Base-by-base conservation (phyloP, 2,888 invertebrate species). In the Drosophila parthenogenetica region DNA sequence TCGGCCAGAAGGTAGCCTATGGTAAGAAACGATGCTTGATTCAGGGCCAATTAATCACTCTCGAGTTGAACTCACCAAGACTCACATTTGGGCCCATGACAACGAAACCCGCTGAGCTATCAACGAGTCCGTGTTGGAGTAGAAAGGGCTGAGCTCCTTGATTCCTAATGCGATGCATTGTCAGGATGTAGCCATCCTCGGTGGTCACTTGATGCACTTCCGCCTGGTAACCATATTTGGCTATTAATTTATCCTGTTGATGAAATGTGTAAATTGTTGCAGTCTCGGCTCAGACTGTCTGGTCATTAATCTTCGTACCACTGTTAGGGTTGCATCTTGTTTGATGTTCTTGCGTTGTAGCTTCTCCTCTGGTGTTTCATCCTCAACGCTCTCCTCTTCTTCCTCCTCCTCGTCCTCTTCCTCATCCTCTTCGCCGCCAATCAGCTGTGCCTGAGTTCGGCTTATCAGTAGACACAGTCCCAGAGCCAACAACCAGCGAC, bases 151-250 rank as follows among this genome's bases (percentile, higher is more conserved):
- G 94, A 66, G 93, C 94, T 13, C 92, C 93, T n/a, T 90, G 74
- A n/a, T 92, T 91, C 7, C 93, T 92, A 50, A 97, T 95, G 63
- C 97, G 94, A 87, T 97, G 96, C 91, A 97, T 89, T 66, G 94
- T 93, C 77, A 98, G 93, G 25, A 96, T 94, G 89, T 96, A 97
- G 1, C 96, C 96, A 93, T 98, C 97, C 37, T 93, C 90, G 0
- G 97, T 98, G 49, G 93, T 93, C 19, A 95, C 94, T 13, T 90
- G 89, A 89, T 96, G 95, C 40, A 93, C 93, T 92, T 96, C 95
- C 29, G 94, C 91, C 10, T 94, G 93, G 89, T 96, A 96, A 8
- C 94, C 93, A 84, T 95, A 94, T 81, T 94, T 94, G 60, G 91
- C 90, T 29, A 95, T 93, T 61, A 95, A 90, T 79, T 94, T 91